Evolutionary conservation across 1,140 invertebrate species (phyloP).

Genomic region (Venturia canescens): DNA sequence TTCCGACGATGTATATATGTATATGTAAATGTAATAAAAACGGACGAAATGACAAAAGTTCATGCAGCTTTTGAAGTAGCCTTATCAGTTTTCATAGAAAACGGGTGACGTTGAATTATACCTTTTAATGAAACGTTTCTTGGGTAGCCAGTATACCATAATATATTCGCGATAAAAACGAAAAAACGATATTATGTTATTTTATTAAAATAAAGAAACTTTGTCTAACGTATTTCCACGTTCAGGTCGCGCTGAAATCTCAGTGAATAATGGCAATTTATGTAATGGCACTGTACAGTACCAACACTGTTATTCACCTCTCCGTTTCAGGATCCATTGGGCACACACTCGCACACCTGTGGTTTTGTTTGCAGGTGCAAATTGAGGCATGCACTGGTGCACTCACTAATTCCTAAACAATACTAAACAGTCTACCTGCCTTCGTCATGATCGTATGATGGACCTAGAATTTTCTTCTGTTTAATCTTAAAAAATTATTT

Average conservation of each 20-base stretch:
- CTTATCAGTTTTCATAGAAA: background rate
- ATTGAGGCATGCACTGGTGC: too few relatives aligned
- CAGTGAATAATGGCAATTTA: conserved; percentile 2
- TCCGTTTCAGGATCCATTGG: too few relatives aligned
- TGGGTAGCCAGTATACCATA: conserved; percentile 66
- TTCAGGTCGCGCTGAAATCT: background rate
- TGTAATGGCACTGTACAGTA: background rate
- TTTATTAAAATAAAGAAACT: background rate
- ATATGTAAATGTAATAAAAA: too few relatives aligned
- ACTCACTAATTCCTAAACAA: too few relatives aligned
- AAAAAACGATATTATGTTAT: background rate
- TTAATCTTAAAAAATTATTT: too few relatives aligned
- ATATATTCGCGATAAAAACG: conserved; percentile 2
- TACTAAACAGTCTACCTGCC: too few relatives aligned
- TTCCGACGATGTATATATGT: background rate
- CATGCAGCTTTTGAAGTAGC: background rate
- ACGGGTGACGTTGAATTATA: conserved; percentile 48
- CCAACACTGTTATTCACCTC: background rate
- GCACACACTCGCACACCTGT: too few relatives aligned
- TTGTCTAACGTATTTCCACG: background rate
- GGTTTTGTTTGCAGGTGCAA: too few relatives aligned
- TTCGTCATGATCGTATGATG: too few relatives aligned
- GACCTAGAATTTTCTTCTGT: too few relatives aligned
- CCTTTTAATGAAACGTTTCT: conserved; percentile 66
- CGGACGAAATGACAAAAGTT: background rate